These are phyloP conservation scores for Trichopoda pennipes DNA, from an alignment of 2,888 invertebrate genomes.

Conservation along the genomic window DNA sequence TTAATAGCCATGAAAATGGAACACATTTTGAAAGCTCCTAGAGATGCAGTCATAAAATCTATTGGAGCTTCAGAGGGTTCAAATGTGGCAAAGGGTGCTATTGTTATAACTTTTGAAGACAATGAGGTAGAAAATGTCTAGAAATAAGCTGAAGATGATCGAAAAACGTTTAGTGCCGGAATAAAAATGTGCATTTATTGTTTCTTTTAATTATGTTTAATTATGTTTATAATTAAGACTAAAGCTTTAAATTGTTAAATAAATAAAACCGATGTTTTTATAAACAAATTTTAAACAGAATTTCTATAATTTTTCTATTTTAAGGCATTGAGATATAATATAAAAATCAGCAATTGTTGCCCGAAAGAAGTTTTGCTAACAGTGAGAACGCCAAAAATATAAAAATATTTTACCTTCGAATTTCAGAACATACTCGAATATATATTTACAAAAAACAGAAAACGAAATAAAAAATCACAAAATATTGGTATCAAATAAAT, in stretches of 20 bases:
- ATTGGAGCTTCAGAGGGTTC: slow-evolving; percentile 89
- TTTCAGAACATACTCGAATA: no score
- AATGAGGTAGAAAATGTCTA: slow-evolving; percentile 65
- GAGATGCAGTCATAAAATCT: slow-evolving; percentile 88
- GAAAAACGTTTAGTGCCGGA: slow-evolving; percentile 66
- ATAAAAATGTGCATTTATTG: slow-evolving; percentile 60
- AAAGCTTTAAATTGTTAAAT: slow-evolving; percentile 21
- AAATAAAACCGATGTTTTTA: no score
- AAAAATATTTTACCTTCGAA: no score
- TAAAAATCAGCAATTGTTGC: no score
- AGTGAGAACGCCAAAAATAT: no score
- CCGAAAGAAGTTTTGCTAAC: no score
- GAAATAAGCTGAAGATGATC: background rate
- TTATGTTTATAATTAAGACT: slow-evolving; percentile 31
- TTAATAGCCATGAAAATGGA: slow-evolving; percentile 99
- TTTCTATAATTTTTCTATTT: no score
- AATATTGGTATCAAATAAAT: no score
- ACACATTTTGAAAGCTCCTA: slow-evolving; percentile 93
- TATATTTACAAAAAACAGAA: no score
- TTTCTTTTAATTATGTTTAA: background rate
- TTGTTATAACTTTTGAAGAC: slow-evolving; percentile 83
- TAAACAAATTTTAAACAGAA: no score
- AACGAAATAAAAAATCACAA: no score
- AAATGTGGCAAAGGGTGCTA: slow-evolving; percentile 89
- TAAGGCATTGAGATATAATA: no score